phyloP scores from a whole-genome alignment of 1,140 invertebrate species.

The Heliconius congener region DNA sequence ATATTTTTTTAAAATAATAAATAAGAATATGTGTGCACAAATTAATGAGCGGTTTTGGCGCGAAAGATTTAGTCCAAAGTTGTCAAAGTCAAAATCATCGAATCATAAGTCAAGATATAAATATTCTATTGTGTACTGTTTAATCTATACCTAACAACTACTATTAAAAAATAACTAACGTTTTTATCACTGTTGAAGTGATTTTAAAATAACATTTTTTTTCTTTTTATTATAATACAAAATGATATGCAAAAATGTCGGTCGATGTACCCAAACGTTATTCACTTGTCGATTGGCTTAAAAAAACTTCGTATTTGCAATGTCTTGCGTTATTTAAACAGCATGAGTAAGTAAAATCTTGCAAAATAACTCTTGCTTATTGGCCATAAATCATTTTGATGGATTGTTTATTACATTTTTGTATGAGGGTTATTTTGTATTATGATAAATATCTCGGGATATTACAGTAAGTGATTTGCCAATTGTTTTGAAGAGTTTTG shows the following conservation, averaged over 20 bases:
- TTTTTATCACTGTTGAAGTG: background rate
- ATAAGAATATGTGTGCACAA: too few relatives aligned
- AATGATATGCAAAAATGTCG: constrained; percentile 11
- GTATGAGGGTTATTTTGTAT: background rate
- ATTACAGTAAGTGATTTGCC: background rate
- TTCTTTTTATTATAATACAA: constrained; percentile 7
- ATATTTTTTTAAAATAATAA: too few relatives aligned
- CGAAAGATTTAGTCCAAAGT: too few relatives aligned
- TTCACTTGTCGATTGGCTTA: constrained; percentile 17
- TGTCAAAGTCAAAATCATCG: too few relatives aligned
- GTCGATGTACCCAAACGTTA: constrained; percentile 14
- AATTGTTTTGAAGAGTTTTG: background rate
- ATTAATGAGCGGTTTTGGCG: too few relatives aligned
- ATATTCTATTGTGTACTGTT: background rate
- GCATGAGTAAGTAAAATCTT: constrained; percentile 26
- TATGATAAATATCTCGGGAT: background rate
- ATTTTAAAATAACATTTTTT: background rate
- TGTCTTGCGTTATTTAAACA: constrained; percentile 24
- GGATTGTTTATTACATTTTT: constrained; percentile 3
- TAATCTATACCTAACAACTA: background rate
- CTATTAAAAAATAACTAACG: background rate
- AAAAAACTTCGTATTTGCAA: constrained; percentile 25
- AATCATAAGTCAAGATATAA: background rate
- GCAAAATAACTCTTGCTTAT: constrained; percentile 1
- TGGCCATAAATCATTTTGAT: background rate